These are phyloP conservation scores for Scolanthus callimorphus DNA, from an alignment of 92 coral and sea anemone species.

Conservation along the genomic window DNA sequence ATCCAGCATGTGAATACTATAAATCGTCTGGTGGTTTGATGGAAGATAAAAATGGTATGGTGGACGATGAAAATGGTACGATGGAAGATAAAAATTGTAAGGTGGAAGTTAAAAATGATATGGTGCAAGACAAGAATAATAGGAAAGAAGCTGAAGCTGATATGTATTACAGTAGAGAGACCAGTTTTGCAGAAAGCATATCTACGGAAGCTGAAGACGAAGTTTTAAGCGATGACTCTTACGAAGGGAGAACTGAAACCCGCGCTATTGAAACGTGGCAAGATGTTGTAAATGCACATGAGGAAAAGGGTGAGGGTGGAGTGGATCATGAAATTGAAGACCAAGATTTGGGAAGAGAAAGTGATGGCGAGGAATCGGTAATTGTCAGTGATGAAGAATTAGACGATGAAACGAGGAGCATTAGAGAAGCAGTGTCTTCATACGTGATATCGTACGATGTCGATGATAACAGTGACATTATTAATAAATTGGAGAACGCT, in stretches of 20 bases:
- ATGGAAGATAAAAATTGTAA: not conserved
- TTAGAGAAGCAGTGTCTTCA: constrained; percentile 32
- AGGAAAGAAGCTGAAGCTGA: not conserved
- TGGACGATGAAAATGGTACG: not conserved
- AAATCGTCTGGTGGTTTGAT: not conserved
- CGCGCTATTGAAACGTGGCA: not conserved
- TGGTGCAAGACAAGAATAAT: not conserved
- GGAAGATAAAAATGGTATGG: not conserved
- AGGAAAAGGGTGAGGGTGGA: not conserved
- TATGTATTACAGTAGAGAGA: not conserved
- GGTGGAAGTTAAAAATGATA: not conserved
- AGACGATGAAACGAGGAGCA: not conserved
- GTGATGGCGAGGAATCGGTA: not conserved
- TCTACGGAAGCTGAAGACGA: too few species aligned
- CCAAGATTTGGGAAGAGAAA: not conserved
- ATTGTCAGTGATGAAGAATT: not conserved
- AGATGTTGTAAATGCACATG: not conserved
- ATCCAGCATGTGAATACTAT: not conserved
- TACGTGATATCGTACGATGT: constrained; percentile 43
- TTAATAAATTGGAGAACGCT: too few species aligned
- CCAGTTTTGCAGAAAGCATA: too few species aligned
- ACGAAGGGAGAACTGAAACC: not conserved
- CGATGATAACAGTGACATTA: constrained; percentile 17
- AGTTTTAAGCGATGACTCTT: not conserved
- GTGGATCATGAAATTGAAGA: not conserved